phyloP scores from a whole-genome alignment of 2,888 invertebrate species.

The Teinopalpus imperialis region DNA sequence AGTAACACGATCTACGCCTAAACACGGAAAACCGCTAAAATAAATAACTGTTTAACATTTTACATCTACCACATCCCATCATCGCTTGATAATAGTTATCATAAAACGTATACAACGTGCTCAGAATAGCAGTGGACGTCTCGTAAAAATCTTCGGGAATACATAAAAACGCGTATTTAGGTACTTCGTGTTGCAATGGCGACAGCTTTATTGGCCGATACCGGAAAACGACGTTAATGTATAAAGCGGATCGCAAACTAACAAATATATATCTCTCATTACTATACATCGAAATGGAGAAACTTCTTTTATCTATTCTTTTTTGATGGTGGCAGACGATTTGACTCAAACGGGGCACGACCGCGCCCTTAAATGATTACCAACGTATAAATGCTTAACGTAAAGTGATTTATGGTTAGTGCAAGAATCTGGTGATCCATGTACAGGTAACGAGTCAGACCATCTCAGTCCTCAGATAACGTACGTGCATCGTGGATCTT shows the following conservation, averaged over 20 bases:
- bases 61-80: constrained; percentile 66
- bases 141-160: constrained; percentile 49
- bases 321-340: no score
- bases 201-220: constrained; percentile 61
- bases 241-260: constrained; percentile 23
- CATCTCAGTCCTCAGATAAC: no score
- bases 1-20: constrained; percentile 25
- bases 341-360: no score
- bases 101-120: constrained; percentile 53
- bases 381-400: no score
- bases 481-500: no score
- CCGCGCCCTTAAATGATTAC: no score
- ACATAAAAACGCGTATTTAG: constrained; percentile 50
- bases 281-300: no score
- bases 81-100: constrained; percentile 60
- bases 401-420: no score
- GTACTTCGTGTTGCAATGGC: constrained; percentile 52
- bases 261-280: constrained; percentile 6
- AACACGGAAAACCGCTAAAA: constrained; percentile 61
- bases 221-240: constrained; percentile 51
- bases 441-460: no score
- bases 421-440: no score
- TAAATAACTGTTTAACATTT: constrained; percentile 62
- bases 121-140: constrained; percentile 48
- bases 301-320: no score